Base-by-base conservation (phyloP, 1,140 invertebrate genomes). In the Cotesia typhae region DNA sequence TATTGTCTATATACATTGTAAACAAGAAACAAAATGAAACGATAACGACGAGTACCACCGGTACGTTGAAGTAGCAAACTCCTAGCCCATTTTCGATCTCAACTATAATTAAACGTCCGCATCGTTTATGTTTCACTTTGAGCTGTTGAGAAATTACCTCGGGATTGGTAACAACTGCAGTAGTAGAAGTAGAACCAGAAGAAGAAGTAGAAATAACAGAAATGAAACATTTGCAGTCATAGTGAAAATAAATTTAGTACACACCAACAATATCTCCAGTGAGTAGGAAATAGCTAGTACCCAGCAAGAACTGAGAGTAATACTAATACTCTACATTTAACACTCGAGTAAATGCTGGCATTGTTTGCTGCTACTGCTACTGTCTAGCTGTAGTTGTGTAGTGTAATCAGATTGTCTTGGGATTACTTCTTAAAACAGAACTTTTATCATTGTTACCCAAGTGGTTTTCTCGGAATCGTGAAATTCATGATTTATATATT, bases 101-200 rank as follows among this genome's bases (percentile, higher is more conserved):
- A 36, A 68, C 7, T 59, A 68, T 68, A 68, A 68, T 68, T 68
- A 68, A 68, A 68, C 55, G 67, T 68, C 55, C 37, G 12, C 55
- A 59, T 59, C 55, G 67, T 68, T 68, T 68, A 68, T 68, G 17
- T 68, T 68, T 68, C 67, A 68, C 38, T 68, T 68, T 59, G 51
- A 51, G 51, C n/a, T 12, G 17, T 51, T 67, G 66, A 53, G 66
- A 53, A 52, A 53, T 67, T 67, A 53, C 51, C 3, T 67, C 53
- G 6, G 28, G 63, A 64, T 51, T 17, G 6, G 35, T 28, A 63
- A 7, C 57, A 59, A 59, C 57, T 59, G 57, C 20, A 47, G 41
- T 10, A 47, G 41, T 47, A 47, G 41, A 28, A 28, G 28, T 28
- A 28, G 28, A 28, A 28, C 28, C 28, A 28, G 28, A 28, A 28